Conservation (phyloP, 1,140 invertebrate genomes). For the Araneus ventricosus region DNA sequence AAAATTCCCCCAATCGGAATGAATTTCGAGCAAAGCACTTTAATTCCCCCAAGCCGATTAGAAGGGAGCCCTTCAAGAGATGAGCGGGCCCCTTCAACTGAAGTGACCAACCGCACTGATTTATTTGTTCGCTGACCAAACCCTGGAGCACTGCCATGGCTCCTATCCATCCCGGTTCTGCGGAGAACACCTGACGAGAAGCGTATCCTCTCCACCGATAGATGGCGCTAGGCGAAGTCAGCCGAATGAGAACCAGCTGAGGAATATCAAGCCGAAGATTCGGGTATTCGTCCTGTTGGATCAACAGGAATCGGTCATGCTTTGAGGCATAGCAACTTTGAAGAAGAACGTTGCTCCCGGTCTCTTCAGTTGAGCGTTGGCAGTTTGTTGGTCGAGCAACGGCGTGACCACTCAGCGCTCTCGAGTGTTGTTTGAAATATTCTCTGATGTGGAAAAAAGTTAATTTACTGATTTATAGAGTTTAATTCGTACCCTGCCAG, state of each 20-base stretch:
- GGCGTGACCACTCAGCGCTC: neutral
- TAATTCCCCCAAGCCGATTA: constrained; percentile 32
- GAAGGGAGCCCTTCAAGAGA: neutral
- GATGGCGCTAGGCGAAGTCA: constrained; percentile 41
- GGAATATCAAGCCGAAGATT: constrained; percentile 17
- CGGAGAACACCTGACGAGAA: neutral
- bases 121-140: constrained; percentile 48
- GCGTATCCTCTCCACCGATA: neutral
- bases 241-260: constrained; percentile 46
- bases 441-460: neutral
- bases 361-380: neutral
- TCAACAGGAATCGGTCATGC: constrained; percentile 64
- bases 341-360: neutral
- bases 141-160: constrained; percentile 23
- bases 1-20: neutral
- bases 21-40: neutral
- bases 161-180: neutral
- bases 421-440: neutral
- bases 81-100: constrained; percentile 1
- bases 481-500: neutral
- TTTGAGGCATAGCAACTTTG: neutral
- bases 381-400: neutral
- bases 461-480: neutral
- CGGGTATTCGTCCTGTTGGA: constrained; percentile 63
- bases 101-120: constrained; percentile 49